phyloP scores from a whole-genome alignment of 1,140 invertebrate genomes.

The Diabrotica virgifera region DNA sequence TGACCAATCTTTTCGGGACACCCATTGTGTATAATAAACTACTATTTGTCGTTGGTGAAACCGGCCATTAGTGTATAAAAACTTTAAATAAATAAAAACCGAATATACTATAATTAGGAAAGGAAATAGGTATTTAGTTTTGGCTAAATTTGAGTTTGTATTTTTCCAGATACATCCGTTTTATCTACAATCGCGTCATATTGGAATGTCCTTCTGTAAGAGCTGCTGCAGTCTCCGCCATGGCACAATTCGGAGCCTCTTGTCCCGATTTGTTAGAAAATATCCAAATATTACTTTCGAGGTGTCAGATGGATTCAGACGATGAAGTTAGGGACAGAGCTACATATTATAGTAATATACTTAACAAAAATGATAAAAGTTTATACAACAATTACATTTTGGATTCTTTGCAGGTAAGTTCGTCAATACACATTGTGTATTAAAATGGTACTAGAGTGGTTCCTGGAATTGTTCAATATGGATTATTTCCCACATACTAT shows the following conservation, averaged over 20 bases:
- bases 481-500: too few species aligned
- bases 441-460: not conserved
- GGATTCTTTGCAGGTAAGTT: slow-evolving; percentile 61
- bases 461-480: too few species aligned
- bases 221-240: slow-evolving; percentile 93
- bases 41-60: too few species aligned
- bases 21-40: too few species aligned
- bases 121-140: too few species aligned
- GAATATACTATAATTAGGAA: too few species aligned
- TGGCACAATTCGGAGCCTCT: slow-evolving; percentile 96
- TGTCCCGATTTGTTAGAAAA: slow-evolving; percentile 90
- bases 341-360: slow-evolving; percentile 91
- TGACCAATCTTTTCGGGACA: too few species aligned
- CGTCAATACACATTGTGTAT: not conserved
- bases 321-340: slow-evolving; percentile 98
- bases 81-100: too few species aligned
- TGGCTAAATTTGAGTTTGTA: not conserved
- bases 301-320: slow-evolving; percentile 95
- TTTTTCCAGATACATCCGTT: slow-evolving; percentile 82
- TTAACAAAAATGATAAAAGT: slow-evolving; percentile 61
- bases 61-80: too few species aligned
- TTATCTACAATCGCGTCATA: slow-evolving; percentile 98
- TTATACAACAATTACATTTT: slow-evolving; percentile 85
- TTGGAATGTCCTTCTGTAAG: slow-evolving; percentile 92
- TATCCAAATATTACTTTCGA: slow-evolving; percentile 74